These are phyloP conservation scores for Leptarthrus brevirostris DNA, from an alignment of 2,888 invertebrate species.

Conservation along the genomic window DNA sequence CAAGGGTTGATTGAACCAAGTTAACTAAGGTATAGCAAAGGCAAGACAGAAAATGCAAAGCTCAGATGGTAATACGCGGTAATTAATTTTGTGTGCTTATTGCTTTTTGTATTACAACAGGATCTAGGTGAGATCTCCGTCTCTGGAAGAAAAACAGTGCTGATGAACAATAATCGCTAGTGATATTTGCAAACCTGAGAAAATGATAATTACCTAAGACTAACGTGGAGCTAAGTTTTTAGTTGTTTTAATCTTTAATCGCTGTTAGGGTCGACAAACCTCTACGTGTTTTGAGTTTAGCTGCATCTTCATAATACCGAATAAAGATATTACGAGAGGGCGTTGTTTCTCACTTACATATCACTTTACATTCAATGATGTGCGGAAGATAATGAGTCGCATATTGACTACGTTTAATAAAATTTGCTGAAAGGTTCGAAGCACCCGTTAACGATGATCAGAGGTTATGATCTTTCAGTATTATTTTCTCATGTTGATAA, in stretches of 20 bases:
- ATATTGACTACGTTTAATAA: constrained; percentile 9
- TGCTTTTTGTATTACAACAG: not conserved
- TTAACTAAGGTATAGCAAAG: not conserved
- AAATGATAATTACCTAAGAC: constrained; percentile 32
- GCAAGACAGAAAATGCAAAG: not conserved
- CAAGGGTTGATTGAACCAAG: constrained; percentile 42
- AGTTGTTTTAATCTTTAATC: not conserved
- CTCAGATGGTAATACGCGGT: constrained; percentile 16
- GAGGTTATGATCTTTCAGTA: constrained; percentile 28
- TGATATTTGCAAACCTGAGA: constrained; percentile 30
- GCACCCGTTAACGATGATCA: constrained; percentile 9
- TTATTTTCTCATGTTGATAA: constrained; percentile 30
- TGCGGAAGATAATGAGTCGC: not conserved
- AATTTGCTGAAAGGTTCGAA: constrained; percentile 14
- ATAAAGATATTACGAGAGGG: constrained; percentile 11
- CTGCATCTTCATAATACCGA: too few relatives aligned
- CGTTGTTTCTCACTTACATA: constrained; percentile 19
- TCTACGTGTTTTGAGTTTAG: too few relatives aligned
- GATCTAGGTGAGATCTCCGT: constrained; percentile 22
- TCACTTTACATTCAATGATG: constrained; percentile 20
- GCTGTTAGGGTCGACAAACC: too few relatives aligned
- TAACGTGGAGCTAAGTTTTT: constrained; percentile 35
- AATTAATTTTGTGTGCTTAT: constrained; percentile 32
- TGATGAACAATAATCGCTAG: constrained; percentile 36
- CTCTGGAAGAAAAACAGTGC: not conserved